Evolutionary conservation across 2,113 vertebrate species (phyloP).

Genomic region (Pygoscelis adeliae): DNA sequence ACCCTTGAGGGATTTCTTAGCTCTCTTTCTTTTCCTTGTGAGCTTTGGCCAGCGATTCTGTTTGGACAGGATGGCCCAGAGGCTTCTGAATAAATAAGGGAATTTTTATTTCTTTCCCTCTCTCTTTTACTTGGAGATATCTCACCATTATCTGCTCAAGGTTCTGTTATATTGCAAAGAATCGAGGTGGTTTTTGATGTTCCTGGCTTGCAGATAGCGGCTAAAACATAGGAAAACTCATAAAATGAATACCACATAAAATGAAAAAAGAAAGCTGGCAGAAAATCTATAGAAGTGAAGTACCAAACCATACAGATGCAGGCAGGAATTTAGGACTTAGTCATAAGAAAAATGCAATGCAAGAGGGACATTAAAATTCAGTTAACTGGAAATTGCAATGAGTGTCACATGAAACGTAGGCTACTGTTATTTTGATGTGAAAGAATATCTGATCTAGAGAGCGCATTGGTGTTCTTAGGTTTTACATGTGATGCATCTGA

Average conservation of each 20-base stretch:
- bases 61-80: background rate
- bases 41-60: background rate
- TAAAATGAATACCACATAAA: background rate
- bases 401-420: background rate
- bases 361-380: background rate
- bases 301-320: background rate
- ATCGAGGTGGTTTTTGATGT: rapidly evolving
- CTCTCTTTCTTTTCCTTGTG: background rate
- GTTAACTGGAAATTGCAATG: background rate
- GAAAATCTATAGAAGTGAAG: background rate
- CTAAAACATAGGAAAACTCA: background rate
- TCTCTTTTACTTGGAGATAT: background rate
- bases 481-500: background rate
- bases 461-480: background rate
- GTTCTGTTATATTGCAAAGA: background rate
- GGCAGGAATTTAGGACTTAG: background rate
- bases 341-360: background rate
- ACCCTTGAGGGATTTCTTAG: background rate
- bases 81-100: background rate
- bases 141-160: background rate
- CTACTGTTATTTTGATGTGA: background rate
- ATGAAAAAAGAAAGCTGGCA: background rate
- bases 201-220: background rate
- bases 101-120: background rate
- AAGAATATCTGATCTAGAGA: background rate